Conservation (phyloP, 2,113 vertebrate genomes). For the Laticauda colubrina region DNA sequence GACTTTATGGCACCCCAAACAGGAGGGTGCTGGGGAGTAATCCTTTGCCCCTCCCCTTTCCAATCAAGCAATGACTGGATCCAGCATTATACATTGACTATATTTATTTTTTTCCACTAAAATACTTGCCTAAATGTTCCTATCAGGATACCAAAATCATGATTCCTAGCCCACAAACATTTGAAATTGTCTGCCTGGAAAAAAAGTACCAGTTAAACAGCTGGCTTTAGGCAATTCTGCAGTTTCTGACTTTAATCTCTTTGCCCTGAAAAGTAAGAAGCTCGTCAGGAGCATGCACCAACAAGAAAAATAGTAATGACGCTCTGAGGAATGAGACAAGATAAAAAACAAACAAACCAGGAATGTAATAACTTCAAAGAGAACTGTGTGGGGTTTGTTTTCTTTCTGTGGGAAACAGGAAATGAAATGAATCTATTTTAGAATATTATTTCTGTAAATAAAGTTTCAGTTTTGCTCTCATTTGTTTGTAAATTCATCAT, state of each 20-base stretch:
- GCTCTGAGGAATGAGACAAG: background rate
- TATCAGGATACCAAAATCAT: background rate
- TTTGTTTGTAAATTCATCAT: background rate
- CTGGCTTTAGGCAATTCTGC: background rate
- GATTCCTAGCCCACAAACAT: background rate
- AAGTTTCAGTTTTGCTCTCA: background rate
- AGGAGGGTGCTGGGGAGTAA: too few relatives aligned
- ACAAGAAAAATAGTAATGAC: background rate
- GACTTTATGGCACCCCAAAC: too few relatives aligned
- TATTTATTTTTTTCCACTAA: background rate
- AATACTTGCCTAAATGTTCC: background rate
- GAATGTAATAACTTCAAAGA: background rate
- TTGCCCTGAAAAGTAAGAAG: background rate
- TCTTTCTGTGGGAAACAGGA: background rate
- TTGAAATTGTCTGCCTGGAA: background rate
- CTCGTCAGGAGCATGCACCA: background rate
- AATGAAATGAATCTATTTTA: background rate
- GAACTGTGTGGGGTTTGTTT: background rate
- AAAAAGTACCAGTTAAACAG: background rate
- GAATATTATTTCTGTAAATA: background rate
- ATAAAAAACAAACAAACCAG: background rate
- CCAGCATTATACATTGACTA: background rate
- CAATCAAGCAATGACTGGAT: background rate
- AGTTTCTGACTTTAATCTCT: background rate
- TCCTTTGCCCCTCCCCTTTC: background rate